A percentile compares a stretch with the other conserved stretches of the same genome.
Conservation (phyloP, 2,797 vertebrate species). For the Myotis daubentonii region DNA sequence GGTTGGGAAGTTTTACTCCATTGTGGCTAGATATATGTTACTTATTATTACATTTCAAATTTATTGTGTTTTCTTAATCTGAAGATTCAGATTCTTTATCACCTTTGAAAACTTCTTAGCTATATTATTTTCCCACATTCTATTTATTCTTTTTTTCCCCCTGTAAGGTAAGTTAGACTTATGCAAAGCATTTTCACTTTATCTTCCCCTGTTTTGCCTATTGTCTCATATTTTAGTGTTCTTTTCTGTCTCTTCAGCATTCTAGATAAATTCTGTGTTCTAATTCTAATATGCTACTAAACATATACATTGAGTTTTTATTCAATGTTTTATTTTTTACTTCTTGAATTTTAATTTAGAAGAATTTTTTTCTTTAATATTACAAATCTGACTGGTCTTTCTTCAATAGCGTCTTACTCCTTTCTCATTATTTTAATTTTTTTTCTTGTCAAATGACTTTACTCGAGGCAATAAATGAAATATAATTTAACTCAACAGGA, state of each 20-base stretch:
- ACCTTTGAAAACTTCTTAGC: constrained; percentile 10
- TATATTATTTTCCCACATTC: background rate
- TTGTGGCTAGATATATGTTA: background rate
- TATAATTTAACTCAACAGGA: constrained; percentile 76
- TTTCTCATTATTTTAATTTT: constrained; percentile 39
- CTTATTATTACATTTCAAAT: background rate
- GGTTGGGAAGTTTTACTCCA: background rate
- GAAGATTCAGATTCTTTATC: background rate
- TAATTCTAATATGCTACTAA: constrained; percentile 2
- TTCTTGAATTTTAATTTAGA: constrained; percentile 56
- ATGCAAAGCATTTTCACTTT: constrained; percentile 23
- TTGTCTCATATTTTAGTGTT: constrained; percentile 50
- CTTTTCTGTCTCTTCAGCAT: constrained; percentile 40
- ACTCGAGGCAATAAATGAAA: constrained; percentile 66
- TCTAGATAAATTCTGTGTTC: constrained; percentile 25
- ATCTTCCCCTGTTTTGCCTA: background rate
- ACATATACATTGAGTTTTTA: constrained; percentile 17
- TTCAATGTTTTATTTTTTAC: constrained; percentile 58
- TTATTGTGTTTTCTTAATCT: background rate
- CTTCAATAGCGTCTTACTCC: constrained; percentile 4
- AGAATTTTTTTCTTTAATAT: constrained; percentile 57
- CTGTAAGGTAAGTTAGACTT: background rate
- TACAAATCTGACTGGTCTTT: constrained; percentile 47
- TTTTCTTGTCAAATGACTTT: constrained; percentile 73
- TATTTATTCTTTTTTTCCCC: background rate